Percentiles rank a stretch among this genome's conserved stretches.
phyloP scores from a whole-genome alignment of 2,113 vertebrate genomes.

The Nycticryphes semicollaris region DNA sequence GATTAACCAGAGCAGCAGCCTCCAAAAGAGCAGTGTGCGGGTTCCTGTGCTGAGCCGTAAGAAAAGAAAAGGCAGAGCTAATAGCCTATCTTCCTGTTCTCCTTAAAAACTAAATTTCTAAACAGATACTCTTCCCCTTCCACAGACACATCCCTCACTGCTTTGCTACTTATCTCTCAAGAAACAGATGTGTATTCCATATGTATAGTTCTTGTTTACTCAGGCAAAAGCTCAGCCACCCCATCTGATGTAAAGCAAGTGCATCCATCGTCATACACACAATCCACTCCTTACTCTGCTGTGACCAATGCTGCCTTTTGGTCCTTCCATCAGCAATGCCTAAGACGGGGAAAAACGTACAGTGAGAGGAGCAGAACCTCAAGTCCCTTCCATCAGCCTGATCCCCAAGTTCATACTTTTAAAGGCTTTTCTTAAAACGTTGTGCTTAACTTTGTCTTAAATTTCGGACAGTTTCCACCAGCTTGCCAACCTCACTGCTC shows the following conservation, averaged over 20 bases:
- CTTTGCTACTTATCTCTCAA: neutral
- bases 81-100: neutral
- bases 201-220: accelerated
- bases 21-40: neutral
- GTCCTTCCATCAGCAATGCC: neutral
- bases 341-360: accelerated
- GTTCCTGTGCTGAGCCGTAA: neutral
- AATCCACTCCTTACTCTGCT: neutral
- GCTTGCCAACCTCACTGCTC: neutral
- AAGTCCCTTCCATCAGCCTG: neutral
- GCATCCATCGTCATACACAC: accelerated
- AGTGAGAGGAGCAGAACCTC: neutral
- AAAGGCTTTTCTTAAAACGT: neutral
- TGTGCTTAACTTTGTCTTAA: neutral
- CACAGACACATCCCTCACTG: accelerated
- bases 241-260: neutral
- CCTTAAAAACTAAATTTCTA: neutral
- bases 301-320: neutral
- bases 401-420: neutral
- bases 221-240: neutral
- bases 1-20: neutral
- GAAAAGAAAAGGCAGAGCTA: neutral
- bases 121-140: neutral
- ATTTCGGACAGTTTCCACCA: neutral
- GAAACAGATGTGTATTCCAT: neutral